Conservation (phyloP, 2,888 invertebrate genomes). For the Monoplex corrugatus region DNA sequence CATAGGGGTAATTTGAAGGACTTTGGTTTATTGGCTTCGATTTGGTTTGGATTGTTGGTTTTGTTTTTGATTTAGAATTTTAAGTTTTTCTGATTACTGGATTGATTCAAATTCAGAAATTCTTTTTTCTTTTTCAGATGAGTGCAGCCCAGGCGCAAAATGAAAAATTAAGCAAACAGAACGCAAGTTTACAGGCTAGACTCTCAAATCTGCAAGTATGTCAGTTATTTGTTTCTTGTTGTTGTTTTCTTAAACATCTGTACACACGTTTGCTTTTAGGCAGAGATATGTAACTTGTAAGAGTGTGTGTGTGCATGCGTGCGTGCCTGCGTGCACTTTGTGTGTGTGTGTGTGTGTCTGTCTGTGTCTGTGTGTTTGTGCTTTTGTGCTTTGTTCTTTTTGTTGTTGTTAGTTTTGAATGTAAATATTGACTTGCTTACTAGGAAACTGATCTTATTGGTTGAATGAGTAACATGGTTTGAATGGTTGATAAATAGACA, state of each 20-base stretch:
- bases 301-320: not conserved
- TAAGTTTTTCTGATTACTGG: too few relatives aligned
- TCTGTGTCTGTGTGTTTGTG: not conserved
- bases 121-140: slow-evolving; percentile 61
- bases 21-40: too few relatives aligned
- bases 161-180: slow-evolving; percentile 76
- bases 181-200: slow-evolving; percentile 75
- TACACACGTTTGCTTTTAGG: too few relatives aligned
- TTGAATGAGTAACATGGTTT: not conserved
- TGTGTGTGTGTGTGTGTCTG: not conserved
- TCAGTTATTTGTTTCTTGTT: not conserved
- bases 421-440: not conserved
- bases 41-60: too few relatives aligned
- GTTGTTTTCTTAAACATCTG: not conserved
- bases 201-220: slow-evolving; percentile 77
- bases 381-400: not conserved
- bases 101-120: not conserved
- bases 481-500: not conserved
- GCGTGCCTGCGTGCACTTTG: not conserved
- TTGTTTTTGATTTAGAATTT: too few relatives aligned
- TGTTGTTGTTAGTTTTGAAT: too few relatives aligned
- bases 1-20: too few relatives aligned
- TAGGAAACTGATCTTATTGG: not conserved
- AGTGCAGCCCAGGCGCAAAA: slow-evolving; percentile 71
- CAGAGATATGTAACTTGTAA: too few relatives aligned